A percentile compares a stretch with the other conserved stretches of the same genome.
Evolutionary conservation across 1,140 invertebrate genomes (phyloP).

Genomic region (Drosophila cardini): DNA sequence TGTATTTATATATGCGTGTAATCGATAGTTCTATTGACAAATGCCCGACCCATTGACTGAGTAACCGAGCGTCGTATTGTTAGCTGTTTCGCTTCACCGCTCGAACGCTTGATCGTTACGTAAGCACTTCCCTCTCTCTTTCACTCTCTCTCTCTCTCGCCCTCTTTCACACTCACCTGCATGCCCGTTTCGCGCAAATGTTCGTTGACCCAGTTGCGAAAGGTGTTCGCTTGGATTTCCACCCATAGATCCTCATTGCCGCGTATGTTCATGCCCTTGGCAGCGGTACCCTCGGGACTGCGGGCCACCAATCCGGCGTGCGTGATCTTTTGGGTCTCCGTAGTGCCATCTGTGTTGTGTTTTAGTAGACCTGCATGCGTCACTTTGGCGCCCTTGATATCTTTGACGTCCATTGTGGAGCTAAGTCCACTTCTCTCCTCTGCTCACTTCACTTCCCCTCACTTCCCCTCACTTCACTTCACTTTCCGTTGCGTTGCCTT

Average conservation of each 20-base stretch:
- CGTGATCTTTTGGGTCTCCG: slow-evolving; percentile 85
- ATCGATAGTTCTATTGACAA: slow-evolving; percentile 42
- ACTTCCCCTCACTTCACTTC: slow-evolving; percentile 34
- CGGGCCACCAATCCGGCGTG: slow-evolving; percentile 92
- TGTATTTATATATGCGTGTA: slow-evolving; percentile 15
- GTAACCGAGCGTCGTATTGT: slow-evolving; percentile 35
- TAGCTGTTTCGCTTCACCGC: slow-evolving; percentile 30
- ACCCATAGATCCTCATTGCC: slow-evolving; percentile 97
- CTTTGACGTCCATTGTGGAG: slow-evolving; percentile 82
- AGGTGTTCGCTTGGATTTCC: slow-evolving; percentile 98
- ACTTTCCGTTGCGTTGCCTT: slow-evolving; percentile 30
- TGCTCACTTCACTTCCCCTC: slow-evolving; percentile 43
- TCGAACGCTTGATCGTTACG: slow-evolving; percentile 14
- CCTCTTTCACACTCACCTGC: slow-evolving; percentile 85
- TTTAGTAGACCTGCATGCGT: slow-evolving; percentile 83
- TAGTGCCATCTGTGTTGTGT: slow-evolving; percentile 82
- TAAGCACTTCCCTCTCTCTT: slow-evolving; percentile 6
- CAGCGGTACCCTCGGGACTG: slow-evolving; percentile 95
- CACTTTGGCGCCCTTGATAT: slow-evolving; percentile 84
- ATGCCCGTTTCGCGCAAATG: slow-evolving; percentile 90
- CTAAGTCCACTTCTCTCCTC: neutral
- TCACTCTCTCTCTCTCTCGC: neutral
- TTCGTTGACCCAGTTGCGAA: slow-evolving; percentile 99
- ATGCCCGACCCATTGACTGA: slow-evolving; percentile 46
- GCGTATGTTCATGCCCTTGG: slow-evolving; percentile 96